Evolutionary conservation across 1,140 invertebrate genomes (phyloP), one percentile per base, ranked within the genome.

Genomic region (Cydia pomonella): DNA sequence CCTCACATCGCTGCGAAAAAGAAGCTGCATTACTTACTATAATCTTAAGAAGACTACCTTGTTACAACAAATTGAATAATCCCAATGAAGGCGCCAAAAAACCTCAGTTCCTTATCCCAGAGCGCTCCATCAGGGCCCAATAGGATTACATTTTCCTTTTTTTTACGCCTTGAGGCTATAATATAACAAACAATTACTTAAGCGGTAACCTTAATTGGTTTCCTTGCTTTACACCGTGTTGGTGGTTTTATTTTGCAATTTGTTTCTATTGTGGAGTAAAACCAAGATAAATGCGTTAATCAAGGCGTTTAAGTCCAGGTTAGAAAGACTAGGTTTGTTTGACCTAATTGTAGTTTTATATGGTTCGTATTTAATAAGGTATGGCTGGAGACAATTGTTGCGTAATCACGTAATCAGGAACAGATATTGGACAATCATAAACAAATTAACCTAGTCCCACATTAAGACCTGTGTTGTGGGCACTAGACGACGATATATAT

Each of bases 151-250:
- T 53, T 18, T 18, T 53, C 16, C 16, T 53, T 18, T 53, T 53
- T 53, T 18, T 53, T 47, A 47, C 44, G 50, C 50, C n/a, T 4
- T 18, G 47, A 50, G 47, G 25, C 27, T 66, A 25, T 10, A 29
- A 66, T 33, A 66, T 66, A n/a, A 66, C 27, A 18, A 13, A 29
- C 63, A 66, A 66, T 66, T 66, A 66, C 63, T 66, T 66, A 66
- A 33, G 27, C 3, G 63, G 23, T 4, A 13, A 66, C 63, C 27
- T 66, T 33, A 66, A 33, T 66, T 16, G 63, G 12, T 66, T 66
- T 33, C n/a, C 16, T 66, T 66, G 29, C 27, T 33, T 66, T 66
- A 66, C 27, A 29, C 27, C 62, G 21, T 25, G 44, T 47, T 47
- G 44, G 44, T 47, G 6, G 63, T 27, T 66, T 66, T 66, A 66